Evolutionary conservation across 2,797 vertebrate genomes (phyloP).

Genomic region (Semotilus atromaculatus): DNA sequence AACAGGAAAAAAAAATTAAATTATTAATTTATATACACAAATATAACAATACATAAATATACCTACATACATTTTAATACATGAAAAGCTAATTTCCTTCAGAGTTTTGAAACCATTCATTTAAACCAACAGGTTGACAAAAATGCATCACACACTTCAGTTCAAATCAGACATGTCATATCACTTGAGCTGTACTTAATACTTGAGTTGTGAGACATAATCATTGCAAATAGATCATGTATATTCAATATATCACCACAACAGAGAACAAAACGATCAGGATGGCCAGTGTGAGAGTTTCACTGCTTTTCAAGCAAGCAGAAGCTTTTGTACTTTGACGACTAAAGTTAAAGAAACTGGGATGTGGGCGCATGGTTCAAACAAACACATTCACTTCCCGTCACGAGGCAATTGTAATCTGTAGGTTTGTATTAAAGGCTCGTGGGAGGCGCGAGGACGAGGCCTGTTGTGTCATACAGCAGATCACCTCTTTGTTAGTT

Average conservation of each 20-base stretch:
- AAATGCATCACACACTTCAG: neutral
- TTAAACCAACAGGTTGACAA: too few species aligned
- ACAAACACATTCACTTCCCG: constrained; percentile 8
- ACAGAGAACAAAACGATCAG: too few species aligned
- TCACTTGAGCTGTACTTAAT: too few species aligned
- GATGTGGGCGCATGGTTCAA: neutral
- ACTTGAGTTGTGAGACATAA: too few species aligned
- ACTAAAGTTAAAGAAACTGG: neutral
- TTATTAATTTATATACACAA: neutral
- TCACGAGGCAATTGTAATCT: neutral
- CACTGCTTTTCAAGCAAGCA: neutral
- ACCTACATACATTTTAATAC: neutral
- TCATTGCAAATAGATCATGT: too few species aligned
- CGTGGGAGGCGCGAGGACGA: neutral
- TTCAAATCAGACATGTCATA: neutral
- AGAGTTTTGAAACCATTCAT: neutral
- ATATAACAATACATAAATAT: neutral
- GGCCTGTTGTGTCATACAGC: neutral
- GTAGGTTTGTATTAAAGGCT: constrained; percentile 37
- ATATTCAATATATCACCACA: too few species aligned
- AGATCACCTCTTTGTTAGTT: neutral
- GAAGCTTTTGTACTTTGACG: neutral
- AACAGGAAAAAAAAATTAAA: neutral
- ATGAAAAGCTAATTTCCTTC: neutral
- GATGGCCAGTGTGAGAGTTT: too few species aligned